Evolutionary conservation across 2,113 vertebrate species (phyloP).

Genomic region (Piaya cayana): DNA sequence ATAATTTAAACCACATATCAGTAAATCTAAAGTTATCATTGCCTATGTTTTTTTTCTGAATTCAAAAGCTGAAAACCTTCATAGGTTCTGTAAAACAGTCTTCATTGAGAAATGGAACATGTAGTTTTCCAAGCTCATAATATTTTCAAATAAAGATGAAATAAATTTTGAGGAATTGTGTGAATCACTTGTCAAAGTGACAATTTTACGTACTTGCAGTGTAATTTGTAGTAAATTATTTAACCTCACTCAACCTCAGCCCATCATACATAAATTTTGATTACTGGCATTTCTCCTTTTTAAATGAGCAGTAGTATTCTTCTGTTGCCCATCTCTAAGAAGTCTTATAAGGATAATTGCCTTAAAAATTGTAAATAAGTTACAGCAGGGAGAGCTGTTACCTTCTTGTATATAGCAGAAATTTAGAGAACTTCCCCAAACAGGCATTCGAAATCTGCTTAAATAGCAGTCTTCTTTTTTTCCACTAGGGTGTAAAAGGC

Average conservation of each 20-base stretch:
- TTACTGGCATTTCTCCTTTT: not conserved
- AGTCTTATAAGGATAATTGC: not conserved
- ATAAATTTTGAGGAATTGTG: not conserved
- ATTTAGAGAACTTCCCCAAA: not conserved
- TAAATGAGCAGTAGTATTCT: not conserved
- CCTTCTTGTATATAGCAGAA: not conserved
- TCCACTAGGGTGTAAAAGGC: not conserved
- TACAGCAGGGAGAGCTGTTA: not conserved
- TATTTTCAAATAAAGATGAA: not conserved
- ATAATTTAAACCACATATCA: not conserved
- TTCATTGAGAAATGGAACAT: not conserved
- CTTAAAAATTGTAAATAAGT: not conserved
- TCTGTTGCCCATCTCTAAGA: not conserved
- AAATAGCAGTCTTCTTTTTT: not conserved
- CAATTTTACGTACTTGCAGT: not conserved
- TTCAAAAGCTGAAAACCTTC: not conserved
- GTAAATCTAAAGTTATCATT: not conserved
- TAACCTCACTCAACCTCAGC: not conserved
- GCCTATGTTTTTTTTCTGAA: not conserved
- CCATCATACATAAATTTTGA: not conserved
- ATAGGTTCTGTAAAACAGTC: not conserved
- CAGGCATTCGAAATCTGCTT: not conserved
- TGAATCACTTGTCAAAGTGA: not conserved
- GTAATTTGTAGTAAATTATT: not conserved
- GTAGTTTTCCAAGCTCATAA: not conserved